These are phyloP conservation scores for Keiferia lycopersicella DNA, from an alignment of 2,888 invertebrate species.

Conservation along the genomic window DNA sequence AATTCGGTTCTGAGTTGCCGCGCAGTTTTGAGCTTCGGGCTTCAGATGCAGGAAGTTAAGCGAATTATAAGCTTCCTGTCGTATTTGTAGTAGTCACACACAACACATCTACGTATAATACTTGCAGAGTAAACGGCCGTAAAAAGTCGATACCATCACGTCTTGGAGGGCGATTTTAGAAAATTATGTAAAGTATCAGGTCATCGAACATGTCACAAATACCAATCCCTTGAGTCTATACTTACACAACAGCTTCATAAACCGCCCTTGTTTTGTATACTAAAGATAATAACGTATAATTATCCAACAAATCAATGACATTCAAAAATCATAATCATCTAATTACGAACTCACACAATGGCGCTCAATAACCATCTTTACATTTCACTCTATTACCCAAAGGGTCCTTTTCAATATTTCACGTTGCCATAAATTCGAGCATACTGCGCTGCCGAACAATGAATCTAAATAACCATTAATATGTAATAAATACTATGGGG, in stretches of 20 bases:
- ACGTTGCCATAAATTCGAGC: conserved; percentile 76
- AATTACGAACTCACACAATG: conserved; percentile 60
- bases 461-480: conserved; percentile 82
- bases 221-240: too few relatives aligned
- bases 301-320: not conserved
- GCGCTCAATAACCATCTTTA: conserved; percentile 55
- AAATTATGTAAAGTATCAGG: too few relatives aligned
- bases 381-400: conserved; percentile 55
- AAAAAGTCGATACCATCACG: too few relatives aligned
- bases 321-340: conserved; percentile 42
- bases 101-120: not conserved
- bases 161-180: too few relatives aligned
- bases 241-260: not conserved
- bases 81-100: not conserved
- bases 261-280: not conserved
- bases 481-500: conserved; percentile 81
- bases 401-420: conserved; percentile 69
- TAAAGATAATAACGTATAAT: not conserved
- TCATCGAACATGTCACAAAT: too few relatives aligned
- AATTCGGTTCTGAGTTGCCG: conserved; percentile 43
- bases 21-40: conserved; percentile 34
- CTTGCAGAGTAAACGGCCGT: too few relatives aligned
- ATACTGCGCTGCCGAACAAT: conserved; percentile 76
- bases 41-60: conserved; percentile 15
- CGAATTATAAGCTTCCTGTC: conserved; percentile 27